phyloP scores from a whole-genome alignment of 2,797 vertebrate genomes.

The Syngnathus acus region DNA sequence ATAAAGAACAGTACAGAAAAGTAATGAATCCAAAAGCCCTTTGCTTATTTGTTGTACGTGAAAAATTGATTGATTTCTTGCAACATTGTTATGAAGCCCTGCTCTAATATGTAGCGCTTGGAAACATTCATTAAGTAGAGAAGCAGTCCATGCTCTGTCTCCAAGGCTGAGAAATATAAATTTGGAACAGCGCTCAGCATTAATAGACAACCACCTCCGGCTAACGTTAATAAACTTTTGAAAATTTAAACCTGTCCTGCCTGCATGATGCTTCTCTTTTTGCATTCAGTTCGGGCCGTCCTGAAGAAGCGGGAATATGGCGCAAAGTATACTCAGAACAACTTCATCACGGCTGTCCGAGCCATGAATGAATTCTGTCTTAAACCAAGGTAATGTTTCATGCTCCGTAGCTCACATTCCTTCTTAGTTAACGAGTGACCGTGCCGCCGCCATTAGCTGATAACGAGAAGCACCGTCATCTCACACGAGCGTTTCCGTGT shows the following conservation, averaged over 20 bases:
- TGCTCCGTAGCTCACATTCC: slow-evolving; percentile 9
- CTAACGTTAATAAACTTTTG: not conserved
- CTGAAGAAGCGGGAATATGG: slow-evolving; percentile 98
- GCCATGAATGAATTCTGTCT: slow-evolving; percentile 99
- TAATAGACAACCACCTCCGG: not conserved
- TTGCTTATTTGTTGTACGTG: too few relatives aligned
- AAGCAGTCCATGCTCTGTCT: not conserved
- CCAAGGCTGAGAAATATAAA: not conserved
- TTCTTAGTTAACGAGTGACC: slow-evolving; percentile 37
- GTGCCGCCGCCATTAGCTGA: slow-evolving; percentile 35
- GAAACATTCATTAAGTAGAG: not conserved
- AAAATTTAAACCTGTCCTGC: not conserved
- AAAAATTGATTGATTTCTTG: too few relatives aligned
- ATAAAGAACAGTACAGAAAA: not conserved
- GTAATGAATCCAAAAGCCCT: not conserved
- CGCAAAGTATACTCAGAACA: slow-evolving; percentile 92
- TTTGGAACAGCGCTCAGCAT: not conserved
- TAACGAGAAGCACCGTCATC: not conserved
- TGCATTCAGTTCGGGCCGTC: slow-evolving; percentile 83
- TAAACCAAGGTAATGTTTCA: slow-evolving; percentile 82
- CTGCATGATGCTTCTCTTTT: not conserved
- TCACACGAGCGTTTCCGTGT: slow-evolving; percentile 2
- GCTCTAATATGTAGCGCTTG: not conserved
- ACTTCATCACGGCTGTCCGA: slow-evolving; percentile 97
- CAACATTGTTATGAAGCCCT: not conserved